These are phyloP conservation scores for Myocastor coypus DNA, from an alignment of 2,113 vertebrate species.

Conservation along the genomic window DNA sequence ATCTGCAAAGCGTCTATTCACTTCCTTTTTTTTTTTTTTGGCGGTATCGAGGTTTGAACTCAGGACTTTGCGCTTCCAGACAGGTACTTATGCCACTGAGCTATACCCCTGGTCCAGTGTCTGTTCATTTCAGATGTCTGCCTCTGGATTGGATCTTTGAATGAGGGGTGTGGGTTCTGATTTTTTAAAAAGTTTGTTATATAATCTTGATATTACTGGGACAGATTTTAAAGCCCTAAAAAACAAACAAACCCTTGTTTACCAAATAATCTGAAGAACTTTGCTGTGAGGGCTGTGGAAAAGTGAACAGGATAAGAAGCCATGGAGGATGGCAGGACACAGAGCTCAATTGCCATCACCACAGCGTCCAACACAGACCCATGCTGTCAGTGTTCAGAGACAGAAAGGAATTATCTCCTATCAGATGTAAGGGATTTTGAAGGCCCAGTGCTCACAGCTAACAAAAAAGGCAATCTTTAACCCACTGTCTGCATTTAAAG, in stretches of 20 bases:
- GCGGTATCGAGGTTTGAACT: no score
- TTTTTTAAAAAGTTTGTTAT: not conserved
- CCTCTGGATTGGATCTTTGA: not conserved
- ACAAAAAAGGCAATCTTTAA: not conserved
- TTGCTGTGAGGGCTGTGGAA: fast-evolving
- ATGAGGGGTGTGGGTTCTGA: not conserved
- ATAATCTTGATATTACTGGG: not conserved
- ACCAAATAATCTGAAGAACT: not conserved
- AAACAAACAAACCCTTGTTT: not conserved
- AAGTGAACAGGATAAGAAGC: not conserved
- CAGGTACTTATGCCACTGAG: no score
- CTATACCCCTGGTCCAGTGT: no score
- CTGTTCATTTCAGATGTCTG: not conserved
- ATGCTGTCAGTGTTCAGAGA: fast-evolving
- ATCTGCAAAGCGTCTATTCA: not conserved
- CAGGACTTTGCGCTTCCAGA: no score
- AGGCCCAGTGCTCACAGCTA: fast-evolving
- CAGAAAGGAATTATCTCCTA: not conserved
- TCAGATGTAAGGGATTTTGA: fast-evolving
- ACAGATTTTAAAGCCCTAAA: not conserved
- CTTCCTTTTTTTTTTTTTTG: no score
- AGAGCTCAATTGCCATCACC: fast-evolving
- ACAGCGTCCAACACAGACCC: not conserved
- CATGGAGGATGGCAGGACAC: fast-evolving
- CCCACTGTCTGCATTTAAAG: not conserved